phyloP scores from a whole-genome alignment of 64 coral and sea anemone species.

The Catalaphyllia jardinei region DNA sequence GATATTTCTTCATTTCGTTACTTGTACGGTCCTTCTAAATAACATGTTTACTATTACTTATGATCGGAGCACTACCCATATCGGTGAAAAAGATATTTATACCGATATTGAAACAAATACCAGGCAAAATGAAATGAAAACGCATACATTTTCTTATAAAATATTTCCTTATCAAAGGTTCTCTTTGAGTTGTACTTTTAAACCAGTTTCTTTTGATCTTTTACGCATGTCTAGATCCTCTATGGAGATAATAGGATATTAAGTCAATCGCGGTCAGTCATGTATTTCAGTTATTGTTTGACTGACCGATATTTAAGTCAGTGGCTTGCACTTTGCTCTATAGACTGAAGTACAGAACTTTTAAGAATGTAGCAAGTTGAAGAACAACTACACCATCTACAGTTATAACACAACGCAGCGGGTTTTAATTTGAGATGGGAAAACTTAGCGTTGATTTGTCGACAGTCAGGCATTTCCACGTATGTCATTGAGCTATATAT shows the following conservation, averaged over 20 bases:
- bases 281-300: neutral
- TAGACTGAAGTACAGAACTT: too few relatives aligned
- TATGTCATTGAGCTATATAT: neutral
- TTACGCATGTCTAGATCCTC: neutral
- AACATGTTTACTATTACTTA: too few relatives aligned
- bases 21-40: too few relatives aligned
- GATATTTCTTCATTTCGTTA: too few relatives aligned
- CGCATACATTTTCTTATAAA: too few relatives aligned
- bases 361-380: too few relatives aligned
- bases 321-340: neutral
- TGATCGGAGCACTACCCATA: neutral
- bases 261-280: neutral
- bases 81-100: too few relatives aligned
- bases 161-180: too few relatives aligned
- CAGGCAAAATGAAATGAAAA: too few relatives aligned
- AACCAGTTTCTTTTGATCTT: neutral
- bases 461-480: neutral
- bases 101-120: too few relatives aligned
- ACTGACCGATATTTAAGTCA: neutral
- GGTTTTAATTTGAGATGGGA: neutral
- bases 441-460: neutral
- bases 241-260: neutral
- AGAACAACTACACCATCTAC: too few relatives aligned
- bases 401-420: too few relatives aligned
- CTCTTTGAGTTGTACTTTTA: neutral